Conservation (phyloP, 2,888 invertebrate species). For the Amphipyra berbera region DNA sequence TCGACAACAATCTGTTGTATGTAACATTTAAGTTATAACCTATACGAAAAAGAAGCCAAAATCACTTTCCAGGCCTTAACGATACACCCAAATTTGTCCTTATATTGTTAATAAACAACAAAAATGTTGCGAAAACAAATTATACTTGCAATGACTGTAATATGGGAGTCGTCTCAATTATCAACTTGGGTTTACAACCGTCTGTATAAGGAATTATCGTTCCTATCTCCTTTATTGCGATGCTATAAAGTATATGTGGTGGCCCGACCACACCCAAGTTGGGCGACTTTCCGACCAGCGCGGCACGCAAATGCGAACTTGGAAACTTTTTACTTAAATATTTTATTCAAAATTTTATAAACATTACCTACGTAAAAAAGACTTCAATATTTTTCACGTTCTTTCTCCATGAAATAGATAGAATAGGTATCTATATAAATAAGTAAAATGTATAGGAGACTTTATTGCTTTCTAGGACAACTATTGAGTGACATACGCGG, state of each 20-base stretch:
- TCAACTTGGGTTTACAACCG: slow-evolving; percentile 40
- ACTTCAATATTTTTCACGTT: too few species aligned
- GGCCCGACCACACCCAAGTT: slow-evolving; percentile 42
- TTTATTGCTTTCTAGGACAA: slow-evolving; percentile 14
- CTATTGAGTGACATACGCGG: slow-evolving; percentile 41
- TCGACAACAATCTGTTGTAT: slow-evolving; percentile 10
- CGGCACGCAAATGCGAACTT: slow-evolving; percentile 46
- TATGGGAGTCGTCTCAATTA: slow-evolving; percentile 52
- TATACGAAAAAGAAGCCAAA: slow-evolving; percentile 11
- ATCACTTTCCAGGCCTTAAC: slow-evolving; percentile 21
- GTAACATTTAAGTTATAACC: slow-evolving; percentile 17
- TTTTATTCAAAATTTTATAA: slow-evolving; percentile 4
- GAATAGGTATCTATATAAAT: neutral
- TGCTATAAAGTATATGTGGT: slow-evolving; percentile 51
- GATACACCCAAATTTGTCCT: slow-evolving; percentile 34
- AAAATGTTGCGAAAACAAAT: slow-evolving; percentile 45
- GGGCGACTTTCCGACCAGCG: slow-evolving; percentile 42
- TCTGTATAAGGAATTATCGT: slow-evolving; percentile 53
- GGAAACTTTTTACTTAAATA: slow-evolving; percentile 25
- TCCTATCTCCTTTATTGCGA: slow-evolving; percentile 55
- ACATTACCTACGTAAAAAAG: neutral
- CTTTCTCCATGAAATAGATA: too few species aligned
- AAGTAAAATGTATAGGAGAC: neutral
- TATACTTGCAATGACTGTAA: slow-evolving; percentile 41
- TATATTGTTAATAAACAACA: slow-evolving; percentile 33